Conservation (phyloP, 2,113 vertebrate species). For the Procavia capensis region DNA sequence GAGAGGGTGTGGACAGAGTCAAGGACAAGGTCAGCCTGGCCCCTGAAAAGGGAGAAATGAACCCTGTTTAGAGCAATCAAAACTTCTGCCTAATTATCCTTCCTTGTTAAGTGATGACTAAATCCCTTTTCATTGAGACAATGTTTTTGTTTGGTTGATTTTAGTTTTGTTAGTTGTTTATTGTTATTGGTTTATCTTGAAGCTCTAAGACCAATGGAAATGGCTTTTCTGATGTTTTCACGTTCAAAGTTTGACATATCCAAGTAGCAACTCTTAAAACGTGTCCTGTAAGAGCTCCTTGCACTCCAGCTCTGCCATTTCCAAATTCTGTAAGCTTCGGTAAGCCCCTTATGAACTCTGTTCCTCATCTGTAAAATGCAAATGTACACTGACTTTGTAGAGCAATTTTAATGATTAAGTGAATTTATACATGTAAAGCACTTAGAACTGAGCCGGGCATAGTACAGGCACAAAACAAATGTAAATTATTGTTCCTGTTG, state of each 20-base stretch:
- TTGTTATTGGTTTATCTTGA: conserved; percentile 11
- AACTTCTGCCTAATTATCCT: background rate
- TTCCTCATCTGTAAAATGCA: too few relatives aligned
- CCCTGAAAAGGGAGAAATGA: conserved; percentile 37
- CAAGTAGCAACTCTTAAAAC: conserved; percentile 46
- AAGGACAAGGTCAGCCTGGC: conserved; percentile 3
- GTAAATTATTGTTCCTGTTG: background rate
- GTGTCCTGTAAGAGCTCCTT: background rate
- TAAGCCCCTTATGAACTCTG: background rate
- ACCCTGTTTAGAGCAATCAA: background rate
- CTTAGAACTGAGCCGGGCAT: background rate
- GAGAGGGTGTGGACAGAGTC: conserved; percentile 4
- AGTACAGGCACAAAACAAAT: background rate
- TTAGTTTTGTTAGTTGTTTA: background rate
- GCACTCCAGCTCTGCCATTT: background rate
- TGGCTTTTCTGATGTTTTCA: background rate
- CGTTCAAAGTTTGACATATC: background rate
- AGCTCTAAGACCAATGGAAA: conserved; percentile 11
- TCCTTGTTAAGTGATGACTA: conserved; percentile 7
- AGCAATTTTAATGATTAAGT: conserved; percentile 11
- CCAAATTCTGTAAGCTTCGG: background rate
- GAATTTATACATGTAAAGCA: conserved; percentile 19
- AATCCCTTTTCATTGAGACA: background rate
- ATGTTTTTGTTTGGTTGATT: conserved; percentile 6
- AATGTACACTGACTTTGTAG: background rate